Percentiles rank a stretch among this genome's conserved stretches.
These are phyloP conservation scores for Ptychochromis oligacanthus DNA, from an alignment of 2,113 vertebrate genomes.

Conservation along the genomic window DNA sequence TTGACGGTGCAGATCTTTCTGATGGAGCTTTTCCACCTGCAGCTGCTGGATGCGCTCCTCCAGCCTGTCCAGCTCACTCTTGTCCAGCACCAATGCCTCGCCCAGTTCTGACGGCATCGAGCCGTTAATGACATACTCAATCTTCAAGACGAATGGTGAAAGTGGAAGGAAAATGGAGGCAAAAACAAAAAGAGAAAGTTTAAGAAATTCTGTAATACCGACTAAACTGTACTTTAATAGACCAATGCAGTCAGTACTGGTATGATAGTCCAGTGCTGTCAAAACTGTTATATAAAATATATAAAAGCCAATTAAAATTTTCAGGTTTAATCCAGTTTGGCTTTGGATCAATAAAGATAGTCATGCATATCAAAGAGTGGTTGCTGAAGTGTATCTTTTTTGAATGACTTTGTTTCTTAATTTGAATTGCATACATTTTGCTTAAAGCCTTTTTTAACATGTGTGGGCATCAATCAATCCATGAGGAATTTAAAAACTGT, in stretches of 20 bases:
- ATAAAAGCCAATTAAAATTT: background rate
- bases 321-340: background rate
- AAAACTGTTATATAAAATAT: background rate
- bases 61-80: constrained; percentile 76
- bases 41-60: constrained; percentile 82
- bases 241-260: background rate
- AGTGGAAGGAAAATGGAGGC: background rate
- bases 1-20: constrained; percentile 79
- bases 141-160: constrained; percentile 71
- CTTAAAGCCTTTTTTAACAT: background rate
- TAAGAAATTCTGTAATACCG: background rate
- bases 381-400: background rate
- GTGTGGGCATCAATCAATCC: background rate
- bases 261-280: background rate
- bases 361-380: background rate
- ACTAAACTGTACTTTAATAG: background rate
- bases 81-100: constrained; percentile 83
- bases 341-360: background rate
- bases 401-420: background rate
- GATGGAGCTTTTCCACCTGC: constrained; percentile 80
- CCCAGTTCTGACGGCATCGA: constrained; percentile 81
- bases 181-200: background rate
- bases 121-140: constrained; percentile 80
- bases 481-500: background rate
- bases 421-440: background rate